Evolutionary conservation across 2,888 invertebrate genomes (phyloP).

Genomic region (Choristoneura rosaceana): DNA sequence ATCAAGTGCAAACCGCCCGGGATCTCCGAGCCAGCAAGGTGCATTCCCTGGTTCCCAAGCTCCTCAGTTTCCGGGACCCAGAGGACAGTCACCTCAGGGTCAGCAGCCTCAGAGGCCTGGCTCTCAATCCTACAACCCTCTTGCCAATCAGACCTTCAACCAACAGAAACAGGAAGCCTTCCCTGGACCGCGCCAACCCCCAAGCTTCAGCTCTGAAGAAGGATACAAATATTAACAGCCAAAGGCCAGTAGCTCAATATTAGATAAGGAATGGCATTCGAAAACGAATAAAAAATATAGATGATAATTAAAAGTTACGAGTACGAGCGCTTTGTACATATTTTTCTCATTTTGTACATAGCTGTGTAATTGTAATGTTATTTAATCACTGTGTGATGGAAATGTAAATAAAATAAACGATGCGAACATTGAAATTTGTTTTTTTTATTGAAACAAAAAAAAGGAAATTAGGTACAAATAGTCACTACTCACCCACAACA

Average conservation of each 20-base stretch:
- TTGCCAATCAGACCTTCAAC: constrained; percentile 45
- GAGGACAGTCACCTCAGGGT: constrained; percentile 34
- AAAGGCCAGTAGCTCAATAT: constrained; percentile 60
- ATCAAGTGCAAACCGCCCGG: constrained; percentile 29
- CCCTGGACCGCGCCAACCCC: constrained; percentile 74
- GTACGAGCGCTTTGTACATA: constrained; percentile 48
- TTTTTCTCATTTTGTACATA: constrained; percentile 53
- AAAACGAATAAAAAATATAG: constrained; percentile 51
- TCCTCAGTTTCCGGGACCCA: constrained; percentile 32
- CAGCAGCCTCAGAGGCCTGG: constrained; percentile 18
- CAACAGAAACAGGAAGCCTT: constrained; percentile 50
- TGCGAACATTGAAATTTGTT: background rate
- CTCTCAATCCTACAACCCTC: constrained; percentile 4
- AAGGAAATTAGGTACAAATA: too few relatives aligned
- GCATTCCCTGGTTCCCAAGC: constrained; percentile 18
- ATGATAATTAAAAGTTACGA: background rate
- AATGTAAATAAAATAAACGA: constrained; percentile 53
- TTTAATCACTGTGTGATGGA: constrained; percentile 66
- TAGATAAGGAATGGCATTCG: constrained; percentile 47
- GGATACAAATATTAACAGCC: constrained; percentile 76
- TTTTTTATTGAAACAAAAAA: too few relatives aligned
- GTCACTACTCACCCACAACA: too few relatives aligned
- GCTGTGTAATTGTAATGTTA: constrained; percentile 42
- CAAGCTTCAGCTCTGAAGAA: constrained; percentile 75
- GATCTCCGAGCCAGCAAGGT: constrained; percentile 33